phyloP scores from a whole-genome alignment of 2,113 vertebrate genomes.

The Balaeniceps rex region DNA sequence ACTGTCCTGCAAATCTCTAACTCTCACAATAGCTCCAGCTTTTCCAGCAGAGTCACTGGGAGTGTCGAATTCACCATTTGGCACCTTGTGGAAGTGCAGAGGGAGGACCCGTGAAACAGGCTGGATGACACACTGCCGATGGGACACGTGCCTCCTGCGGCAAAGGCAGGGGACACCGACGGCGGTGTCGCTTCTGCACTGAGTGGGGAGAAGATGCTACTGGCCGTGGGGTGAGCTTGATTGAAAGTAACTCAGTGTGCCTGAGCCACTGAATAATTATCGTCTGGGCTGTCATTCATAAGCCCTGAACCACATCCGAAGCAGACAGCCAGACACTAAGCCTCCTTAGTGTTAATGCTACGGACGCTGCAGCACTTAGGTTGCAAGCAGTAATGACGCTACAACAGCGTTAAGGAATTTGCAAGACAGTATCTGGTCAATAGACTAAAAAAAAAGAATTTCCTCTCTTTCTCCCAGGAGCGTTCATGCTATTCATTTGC shows the following conservation, averaged over 20 bases:
- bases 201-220: neutral
- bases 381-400: neutral
- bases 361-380: rapidly evolving
- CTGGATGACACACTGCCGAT: rapidly evolving
- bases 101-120: neutral
- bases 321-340: neutral
- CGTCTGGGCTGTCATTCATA: neutral
- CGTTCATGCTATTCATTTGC: neutral
- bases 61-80: neutral
- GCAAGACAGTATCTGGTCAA: neutral
- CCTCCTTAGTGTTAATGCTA: too few species aligned
- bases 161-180: neutral
- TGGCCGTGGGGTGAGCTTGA: neutral
- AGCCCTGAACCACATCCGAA: neutral
- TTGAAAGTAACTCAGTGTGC: neutral
- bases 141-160: rapidly evolving
- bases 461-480: neutral
- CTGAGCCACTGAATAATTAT: neutral
- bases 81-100: neutral
- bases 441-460: neutral
- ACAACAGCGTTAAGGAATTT: neutral
- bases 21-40: neutral
- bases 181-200: rapidly evolving
- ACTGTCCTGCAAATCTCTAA: neutral
- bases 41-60: neutral